These are phyloP conservation scores for Scartelaos histophorus DNA, from an alignment of 2,113 vertebrate genomes.

Conservation along the genomic window DNA sequence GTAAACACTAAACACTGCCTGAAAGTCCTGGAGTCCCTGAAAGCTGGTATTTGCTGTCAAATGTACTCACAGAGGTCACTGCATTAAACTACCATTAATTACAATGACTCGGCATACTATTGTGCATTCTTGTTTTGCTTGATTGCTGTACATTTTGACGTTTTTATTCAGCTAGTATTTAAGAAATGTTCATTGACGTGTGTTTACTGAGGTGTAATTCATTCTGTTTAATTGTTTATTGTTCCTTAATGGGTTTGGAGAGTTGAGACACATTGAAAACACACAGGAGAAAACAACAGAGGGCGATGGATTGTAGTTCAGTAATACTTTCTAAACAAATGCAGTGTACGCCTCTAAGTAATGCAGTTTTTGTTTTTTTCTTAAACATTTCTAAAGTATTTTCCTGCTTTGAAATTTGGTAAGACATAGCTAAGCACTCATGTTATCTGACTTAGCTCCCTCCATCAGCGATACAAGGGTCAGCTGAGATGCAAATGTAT, in stretches of 20 bases:
- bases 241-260: no score
- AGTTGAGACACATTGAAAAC: not conserved
- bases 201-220: no score
- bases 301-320: no score
- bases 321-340: no score
- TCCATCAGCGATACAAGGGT: slow-evolving; percentile 41
- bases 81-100: not conserved
- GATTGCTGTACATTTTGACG: no score
- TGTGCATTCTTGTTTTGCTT: no score
- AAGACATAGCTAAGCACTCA: not conserved
- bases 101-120: no score
- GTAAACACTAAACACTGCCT: not conserved
- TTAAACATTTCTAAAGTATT: not conserved
- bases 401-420: not conserved
- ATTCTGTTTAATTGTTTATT: no score
- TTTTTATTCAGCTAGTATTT: no score
- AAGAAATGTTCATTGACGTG: not conserved
- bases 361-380: no score
- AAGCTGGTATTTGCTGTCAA: not conserved
- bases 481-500: slow-evolving; percentile 35
- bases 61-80: not conserved
- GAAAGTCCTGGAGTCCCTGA: not conserved
- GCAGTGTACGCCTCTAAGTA: no score
- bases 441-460: slow-evolving; percentile 38
- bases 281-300: not conserved